Conservation (phyloP, 2,888 invertebrate species). For the Callyntrura sp. region DNA sequence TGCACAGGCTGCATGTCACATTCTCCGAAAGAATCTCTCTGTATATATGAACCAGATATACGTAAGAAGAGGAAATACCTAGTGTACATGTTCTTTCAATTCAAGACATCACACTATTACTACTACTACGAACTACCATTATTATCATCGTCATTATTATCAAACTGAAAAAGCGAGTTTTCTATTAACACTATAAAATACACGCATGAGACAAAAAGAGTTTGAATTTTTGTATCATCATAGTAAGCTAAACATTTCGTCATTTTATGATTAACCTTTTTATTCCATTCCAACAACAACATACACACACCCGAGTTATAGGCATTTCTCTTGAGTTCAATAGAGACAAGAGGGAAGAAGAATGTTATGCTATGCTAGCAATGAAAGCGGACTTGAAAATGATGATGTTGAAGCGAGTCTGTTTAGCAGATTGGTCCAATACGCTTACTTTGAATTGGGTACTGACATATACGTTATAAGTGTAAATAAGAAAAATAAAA, state of each 20-base stretch:
- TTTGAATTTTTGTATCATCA: slow-evolving; percentile 45
- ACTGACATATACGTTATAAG: neutral
- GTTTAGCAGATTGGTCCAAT: neutral
- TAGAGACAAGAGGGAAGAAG: neutral
- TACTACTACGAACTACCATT: neutral
- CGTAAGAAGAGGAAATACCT: slow-evolving; percentile 23
- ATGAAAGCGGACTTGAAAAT: neutral
- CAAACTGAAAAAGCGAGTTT: slow-evolving; percentile 66
- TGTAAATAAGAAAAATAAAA: neutral
- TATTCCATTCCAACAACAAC: slow-evolving; percentile 22
- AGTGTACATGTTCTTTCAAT: slow-evolving; percentile 39
- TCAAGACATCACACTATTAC: slow-evolving; percentile 17
- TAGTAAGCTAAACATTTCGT: no score
- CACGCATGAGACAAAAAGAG: slow-evolving; percentile 42
- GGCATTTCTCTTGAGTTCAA: neutral
- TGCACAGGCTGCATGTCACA: slow-evolving; percentile 26
- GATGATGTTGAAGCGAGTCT: neutral
- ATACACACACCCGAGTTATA: slow-evolving; percentile 5
- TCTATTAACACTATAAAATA: slow-evolving; percentile 66
- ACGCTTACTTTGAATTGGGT: no score
- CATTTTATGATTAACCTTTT: slow-evolving; percentile 23
- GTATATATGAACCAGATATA: neutral
- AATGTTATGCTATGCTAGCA: neutral
- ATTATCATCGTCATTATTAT: slow-evolving; percentile 6
- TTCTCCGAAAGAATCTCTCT: slow-evolving; percentile 21